Conservation (phyloP, 30 jellyfish, hydroid and myxozoan genomes). For the Cassiopea andromeda region DNA sequence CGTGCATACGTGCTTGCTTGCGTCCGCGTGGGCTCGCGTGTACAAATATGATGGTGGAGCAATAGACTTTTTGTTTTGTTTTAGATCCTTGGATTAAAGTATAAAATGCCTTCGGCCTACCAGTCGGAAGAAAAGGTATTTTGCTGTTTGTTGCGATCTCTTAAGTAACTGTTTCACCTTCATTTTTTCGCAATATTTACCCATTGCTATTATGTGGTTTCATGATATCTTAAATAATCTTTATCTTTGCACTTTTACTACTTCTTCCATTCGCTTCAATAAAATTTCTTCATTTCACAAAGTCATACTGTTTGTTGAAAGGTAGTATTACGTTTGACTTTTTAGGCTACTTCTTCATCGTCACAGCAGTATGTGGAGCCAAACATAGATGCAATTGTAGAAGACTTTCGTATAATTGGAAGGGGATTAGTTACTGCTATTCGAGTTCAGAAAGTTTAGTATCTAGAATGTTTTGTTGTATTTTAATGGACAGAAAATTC, state of each 20-base stretch:
- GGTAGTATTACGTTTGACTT: neutral
- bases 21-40: too few relatives aligned
- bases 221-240: neutral
- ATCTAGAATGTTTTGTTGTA: neutral
- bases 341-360: constrained; percentile 10
- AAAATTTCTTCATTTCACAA: too few relatives aligned
- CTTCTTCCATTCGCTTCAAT: neutral
- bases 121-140: constrained; percentile 25
- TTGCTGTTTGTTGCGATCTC: neutral
- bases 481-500: too few relatives aligned
- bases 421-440: constrained; percentile 80
- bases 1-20: too few relatives aligned
- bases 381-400: constrained; percentile 75
- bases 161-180: neutral
- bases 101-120: constrained; percentile 27
- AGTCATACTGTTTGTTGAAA: too few relatives aligned
- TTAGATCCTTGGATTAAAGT: constrained; percentile 34
- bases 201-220: neutral
- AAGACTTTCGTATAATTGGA: constrained; percentile 81
- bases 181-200: neutral
- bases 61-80: neutral
- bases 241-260: neutral
- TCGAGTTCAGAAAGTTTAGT: neutral
- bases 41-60: too few relatives aligned
- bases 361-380: constrained; percentile 49